phyloP scores from a whole-genome alignment of 1,140 invertebrate species.

The Cecropterus lyciades region DNA sequence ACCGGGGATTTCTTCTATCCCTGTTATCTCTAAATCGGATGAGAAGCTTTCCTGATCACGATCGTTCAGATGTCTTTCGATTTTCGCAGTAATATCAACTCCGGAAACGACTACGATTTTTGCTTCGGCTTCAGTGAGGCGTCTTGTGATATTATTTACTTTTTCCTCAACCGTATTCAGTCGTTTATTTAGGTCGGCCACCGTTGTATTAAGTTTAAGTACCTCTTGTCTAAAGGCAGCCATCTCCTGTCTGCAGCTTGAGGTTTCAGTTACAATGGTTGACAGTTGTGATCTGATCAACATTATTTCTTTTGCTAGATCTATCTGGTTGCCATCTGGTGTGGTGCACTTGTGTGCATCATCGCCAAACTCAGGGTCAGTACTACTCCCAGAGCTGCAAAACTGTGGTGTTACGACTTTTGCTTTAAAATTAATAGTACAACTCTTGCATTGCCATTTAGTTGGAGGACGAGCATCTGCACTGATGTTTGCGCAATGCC shows the following conservation, averaged over 20 bases:
- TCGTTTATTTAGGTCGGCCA: slow-evolving; percentile 11
- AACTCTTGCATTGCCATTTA: slow-evolving; percentile 28
- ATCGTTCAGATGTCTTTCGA: slow-evolving; percentile 36
- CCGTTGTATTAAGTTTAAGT: background rate
- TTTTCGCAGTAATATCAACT: background rate
- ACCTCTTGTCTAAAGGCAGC: slow-evolving; percentile 11
- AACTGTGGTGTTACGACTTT: slow-evolving; percentile 1
- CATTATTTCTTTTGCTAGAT: slow-evolving; percentile 10
- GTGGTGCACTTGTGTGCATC: too few relatives aligned
- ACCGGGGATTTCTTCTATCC: slow-evolving; percentile 15
- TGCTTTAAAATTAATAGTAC: too few relatives aligned
- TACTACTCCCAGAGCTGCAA: slow-evolving; percentile 9
- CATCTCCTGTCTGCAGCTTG: slow-evolving; percentile 14
- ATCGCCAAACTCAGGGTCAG: slow-evolving; percentile 4
- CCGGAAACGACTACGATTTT: background rate
- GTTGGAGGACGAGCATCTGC: background rate
- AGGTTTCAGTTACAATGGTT: background rate
- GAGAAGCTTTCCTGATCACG: slow-evolving; percentile 40
- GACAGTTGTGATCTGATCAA: slow-evolving; percentile 3
- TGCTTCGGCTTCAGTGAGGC: background rate
- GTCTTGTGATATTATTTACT: background rate
- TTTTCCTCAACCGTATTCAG: slow-evolving; percentile 10
- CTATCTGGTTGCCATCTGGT: too few relatives aligned
- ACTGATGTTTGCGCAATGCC: slow-evolving; percentile 4
- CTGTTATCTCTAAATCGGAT: slow-evolving; percentile 38